These are phyloP conservation scores for Lagocephalus sceleratus DNA, from an alignment of 2,797 vertebrate genomes.

Conservation along the genomic window DNA sequence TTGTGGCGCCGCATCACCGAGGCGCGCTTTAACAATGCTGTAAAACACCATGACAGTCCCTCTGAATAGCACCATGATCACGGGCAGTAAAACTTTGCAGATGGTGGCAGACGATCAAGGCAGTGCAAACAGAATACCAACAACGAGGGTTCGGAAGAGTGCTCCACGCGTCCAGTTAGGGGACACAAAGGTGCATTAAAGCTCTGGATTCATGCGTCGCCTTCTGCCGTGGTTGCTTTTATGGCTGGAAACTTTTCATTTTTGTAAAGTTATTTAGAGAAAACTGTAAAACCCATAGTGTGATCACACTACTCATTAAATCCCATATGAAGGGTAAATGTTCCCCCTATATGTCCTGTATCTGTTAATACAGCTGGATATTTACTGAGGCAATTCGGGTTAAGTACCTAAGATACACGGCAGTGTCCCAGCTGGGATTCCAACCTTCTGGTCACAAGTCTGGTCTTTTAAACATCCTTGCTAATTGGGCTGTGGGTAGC, in stretches of 20 bases:
- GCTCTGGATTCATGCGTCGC: constrained; percentile 48
- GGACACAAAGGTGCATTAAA: constrained; percentile 55
- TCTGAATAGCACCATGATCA: constrained; percentile 75
- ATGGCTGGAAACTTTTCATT: constrained; percentile 65
- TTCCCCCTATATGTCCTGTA: constrained; percentile 66
- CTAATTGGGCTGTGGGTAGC: constrained; percentile 76
- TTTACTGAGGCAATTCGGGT: constrained; percentile 83
- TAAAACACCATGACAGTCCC: constrained; percentile 76
- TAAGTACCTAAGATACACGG: constrained; percentile 74
- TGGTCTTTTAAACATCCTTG: constrained; percentile 76
- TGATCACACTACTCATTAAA: constrained; percentile 57
- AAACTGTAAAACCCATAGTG: constrained; percentile 52
- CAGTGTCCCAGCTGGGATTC: constrained; percentile 73
- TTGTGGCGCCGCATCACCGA: constrained; percentile 50
- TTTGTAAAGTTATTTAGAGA: constrained; percentile 59
- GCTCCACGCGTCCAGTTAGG: constrained; percentile 55
- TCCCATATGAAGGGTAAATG: constrained; percentile 57
- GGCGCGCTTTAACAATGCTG: constrained; percentile 72
- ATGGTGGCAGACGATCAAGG: constrained; percentile 77
- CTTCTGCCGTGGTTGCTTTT: constrained; percentile 52
- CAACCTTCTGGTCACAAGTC: constrained; percentile 81
- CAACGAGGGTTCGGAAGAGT: constrained; percentile 40
- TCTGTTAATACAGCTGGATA: constrained; percentile 77
- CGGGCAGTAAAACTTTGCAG: constrained; percentile 78
- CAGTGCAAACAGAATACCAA: constrained; percentile 70